phyloP scores from a whole-genome alignment of 2,113 vertebrate species.

The Carlito syrichta region DNA sequence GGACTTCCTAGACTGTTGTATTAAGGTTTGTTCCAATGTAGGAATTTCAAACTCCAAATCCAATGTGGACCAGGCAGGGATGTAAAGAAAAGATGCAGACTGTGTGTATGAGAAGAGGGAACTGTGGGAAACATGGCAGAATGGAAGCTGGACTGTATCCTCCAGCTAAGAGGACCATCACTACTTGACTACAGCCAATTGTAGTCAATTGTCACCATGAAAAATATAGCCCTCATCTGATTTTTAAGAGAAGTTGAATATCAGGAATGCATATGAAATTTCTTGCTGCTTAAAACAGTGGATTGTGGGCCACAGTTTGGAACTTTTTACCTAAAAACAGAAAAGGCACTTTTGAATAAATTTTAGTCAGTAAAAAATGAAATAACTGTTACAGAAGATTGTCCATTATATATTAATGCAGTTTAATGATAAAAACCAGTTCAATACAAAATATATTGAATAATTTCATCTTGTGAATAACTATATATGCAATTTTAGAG shows the following conservation, averaged over 20 bases:
- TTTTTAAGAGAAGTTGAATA: neutral
- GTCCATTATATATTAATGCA: neutral
- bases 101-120: neutral
- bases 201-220: no score
- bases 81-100: no score
- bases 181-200: neutral
- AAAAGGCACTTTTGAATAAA: no score
- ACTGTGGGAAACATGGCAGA: neutral
- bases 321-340: conserved; percentile 12
- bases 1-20: neutral
- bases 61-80: neutral
- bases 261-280: neutral
- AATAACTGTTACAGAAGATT: neutral
- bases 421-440: neutral
- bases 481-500: neutral
- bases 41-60: neutral
- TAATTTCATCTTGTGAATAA: neutral
- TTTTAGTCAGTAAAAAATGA: neutral
- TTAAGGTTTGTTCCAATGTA: neutral
- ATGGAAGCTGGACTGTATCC: no score
- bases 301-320: neutral
- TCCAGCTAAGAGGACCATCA: neutral
- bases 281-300: conserved; percentile 2
- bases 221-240: neutral
- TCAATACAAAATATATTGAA: neutral